Evolutionary conservation across 2,888 invertebrate species (phyloP), one percentile per base, ranked within the genome.

Genomic region (Drosophila paramelanica): DNA sequence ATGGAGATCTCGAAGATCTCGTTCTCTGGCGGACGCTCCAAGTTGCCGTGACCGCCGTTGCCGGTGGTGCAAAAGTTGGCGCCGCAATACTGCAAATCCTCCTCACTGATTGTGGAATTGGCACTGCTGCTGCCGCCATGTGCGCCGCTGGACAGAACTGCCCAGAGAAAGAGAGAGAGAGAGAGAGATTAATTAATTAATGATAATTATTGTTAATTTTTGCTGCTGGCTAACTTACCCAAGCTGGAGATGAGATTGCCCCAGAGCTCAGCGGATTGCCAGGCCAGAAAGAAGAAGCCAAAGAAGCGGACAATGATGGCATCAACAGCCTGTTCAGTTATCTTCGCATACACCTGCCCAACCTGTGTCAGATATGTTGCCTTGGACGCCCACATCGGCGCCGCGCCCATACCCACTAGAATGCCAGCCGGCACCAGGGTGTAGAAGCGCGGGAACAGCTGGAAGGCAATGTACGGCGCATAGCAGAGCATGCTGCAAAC

Each of bases 301-400:
- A 99, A 99, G 94, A 99, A 99, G 89, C 98, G 93, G 64, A 98
- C 98, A 83, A 99, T 97, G 83, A 98, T 97, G 20, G 97, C 97
- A 91, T 98, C 97, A 56, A 97, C 95, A 31, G 96, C 95, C 91
- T 97, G 96, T 88, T 96, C 96, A 13, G 97, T 97, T 70, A 98
- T 93, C 90, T 96, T 96, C 14, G 98, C 97, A 93, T 97, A 97
- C 79, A 96, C 95, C 73, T 97, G 96, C 47, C 98, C 98, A 43
- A 96, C 97, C 93, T 98, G 97, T 13, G 99, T 99, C 72, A 99
- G 94, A 92, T 99, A 99, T 1, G 98, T 98, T 67, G 99, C 98
- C 92, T 99, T 98, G n/a, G 99, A 97, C 0, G 98, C 97, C 99
- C 99, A 99, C 95, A 99, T 96, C 50, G 98, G 98, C 0, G 98